Conservation (phyloP, 2,113 vertebrate species). For the Dicaeum eximium region DNA sequence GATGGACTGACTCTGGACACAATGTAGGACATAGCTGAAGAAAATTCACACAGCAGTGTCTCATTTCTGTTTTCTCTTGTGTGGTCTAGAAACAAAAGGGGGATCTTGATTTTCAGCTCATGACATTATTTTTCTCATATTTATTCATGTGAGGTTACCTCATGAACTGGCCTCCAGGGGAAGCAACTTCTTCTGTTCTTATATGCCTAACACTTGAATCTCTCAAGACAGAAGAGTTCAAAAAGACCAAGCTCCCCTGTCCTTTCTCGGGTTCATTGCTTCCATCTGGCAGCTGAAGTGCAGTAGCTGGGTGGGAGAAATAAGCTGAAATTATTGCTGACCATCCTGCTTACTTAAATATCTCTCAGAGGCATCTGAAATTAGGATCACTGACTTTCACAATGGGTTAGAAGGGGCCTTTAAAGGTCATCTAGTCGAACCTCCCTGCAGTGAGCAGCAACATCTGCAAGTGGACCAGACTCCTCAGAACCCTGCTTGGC, state of each 20-base stretch:
- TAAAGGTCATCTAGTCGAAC: neutral
- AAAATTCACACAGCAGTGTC: neutral
- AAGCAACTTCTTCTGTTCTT: neutral
- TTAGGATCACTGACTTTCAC: neutral
- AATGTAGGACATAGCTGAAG: neutral
- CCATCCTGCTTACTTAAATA: neutral
- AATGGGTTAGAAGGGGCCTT: neutral
- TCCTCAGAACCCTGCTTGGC: fast-evolving
- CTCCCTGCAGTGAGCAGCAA: fast-evolving
- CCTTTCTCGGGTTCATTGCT: neutral
- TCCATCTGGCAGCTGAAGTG: neutral
- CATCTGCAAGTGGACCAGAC: neutral
- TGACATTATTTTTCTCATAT: neutral
- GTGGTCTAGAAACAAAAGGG: neutral
- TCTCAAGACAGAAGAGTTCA: neutral
- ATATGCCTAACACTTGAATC: neutral
- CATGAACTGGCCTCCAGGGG: neutral
- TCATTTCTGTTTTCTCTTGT: neutral
- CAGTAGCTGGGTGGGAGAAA: neutral
- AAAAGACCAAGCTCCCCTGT: neutral
- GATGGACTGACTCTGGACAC: neutral
- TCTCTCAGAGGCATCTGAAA: neutral
- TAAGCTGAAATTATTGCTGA: neutral
- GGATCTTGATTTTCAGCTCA: neutral
- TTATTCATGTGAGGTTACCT: neutral